These are phyloP conservation scores for Apostichopus japonicus DNA, from an alignment of 35 echinoderm and acorn worm genomes.

Conservation along the genomic window DNA sequence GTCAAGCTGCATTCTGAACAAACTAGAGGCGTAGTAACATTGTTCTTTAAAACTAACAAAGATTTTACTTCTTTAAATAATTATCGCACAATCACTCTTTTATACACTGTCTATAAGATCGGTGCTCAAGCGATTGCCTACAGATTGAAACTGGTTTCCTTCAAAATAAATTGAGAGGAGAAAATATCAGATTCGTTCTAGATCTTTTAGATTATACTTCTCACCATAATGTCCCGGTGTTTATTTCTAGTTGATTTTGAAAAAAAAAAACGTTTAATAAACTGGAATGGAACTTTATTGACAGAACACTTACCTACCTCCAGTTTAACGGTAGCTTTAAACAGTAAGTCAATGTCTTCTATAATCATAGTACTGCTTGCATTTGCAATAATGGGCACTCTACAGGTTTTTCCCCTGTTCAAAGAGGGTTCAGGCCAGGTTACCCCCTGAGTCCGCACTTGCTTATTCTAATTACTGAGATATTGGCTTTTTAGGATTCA, in stretches of 20 bases:
- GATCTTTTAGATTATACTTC: background rate
- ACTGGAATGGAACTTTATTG: too few relatives aligned
- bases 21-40: background rate
- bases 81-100: background rate
- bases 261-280: background rate
- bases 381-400: background rate
- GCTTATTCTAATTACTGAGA: too few relatives aligned
- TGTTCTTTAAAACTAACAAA: background rate
- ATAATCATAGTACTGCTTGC: background rate
- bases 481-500: too few relatives aligned
- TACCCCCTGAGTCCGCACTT: background rate
- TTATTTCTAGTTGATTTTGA: conserved; percentile 24
- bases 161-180: too few relatives aligned
- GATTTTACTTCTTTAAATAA: background rate
- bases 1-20: background rate
- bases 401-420: conserved; percentile 25
- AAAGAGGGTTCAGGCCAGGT: conserved; percentile 33
- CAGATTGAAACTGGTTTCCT: background rate
- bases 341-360: conserved; percentile 30
- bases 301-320: background rate
- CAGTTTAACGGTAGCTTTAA: conserved; percentile 3
- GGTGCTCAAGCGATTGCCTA: conserved; percentile 7
- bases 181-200: too few relatives aligned
- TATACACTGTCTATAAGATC: conserved; percentile 10
- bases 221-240: background rate